These are phyloP conservation scores for Nephrotoma flavescens DNA, from an alignment of 2,888 invertebrate species.

Conservation along the genomic window DNA sequence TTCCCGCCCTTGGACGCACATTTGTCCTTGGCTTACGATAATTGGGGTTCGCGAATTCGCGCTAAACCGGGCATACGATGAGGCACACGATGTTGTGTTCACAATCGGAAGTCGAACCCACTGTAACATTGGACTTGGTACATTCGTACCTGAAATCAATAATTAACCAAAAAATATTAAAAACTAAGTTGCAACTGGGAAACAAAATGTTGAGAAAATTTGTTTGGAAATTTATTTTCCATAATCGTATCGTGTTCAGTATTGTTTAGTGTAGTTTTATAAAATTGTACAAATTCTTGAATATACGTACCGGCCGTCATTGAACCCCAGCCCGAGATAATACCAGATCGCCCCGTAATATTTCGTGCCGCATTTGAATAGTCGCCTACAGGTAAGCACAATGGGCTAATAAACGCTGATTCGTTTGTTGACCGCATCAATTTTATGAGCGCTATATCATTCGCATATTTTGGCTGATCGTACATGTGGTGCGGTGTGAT, in stretches of 20 bases:
- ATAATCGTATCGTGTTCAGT: neutral
- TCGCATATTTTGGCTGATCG: constrained; percentile 32
- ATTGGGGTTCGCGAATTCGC: constrained; percentile 31
- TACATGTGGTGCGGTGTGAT: constrained; percentile 38
- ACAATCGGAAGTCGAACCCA: constrained; percentile 33
- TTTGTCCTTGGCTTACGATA: constrained; percentile 26
- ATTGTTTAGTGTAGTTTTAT: neutral
- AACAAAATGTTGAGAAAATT: neutral
- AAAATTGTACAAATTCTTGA: neutral
- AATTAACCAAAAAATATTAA: neutral
- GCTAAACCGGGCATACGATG: constrained; percentile 28
- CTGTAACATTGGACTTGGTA: constrained; percentile 25
- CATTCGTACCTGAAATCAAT: constrained; percentile 8
- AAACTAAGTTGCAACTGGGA: neutral
- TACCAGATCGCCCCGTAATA: constrained; percentile 35
- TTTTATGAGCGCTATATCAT: constrained; percentile 43
- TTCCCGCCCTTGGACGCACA: constrained; percentile 30
- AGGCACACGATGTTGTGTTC: constrained; percentile 27
- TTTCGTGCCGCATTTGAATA: constrained; percentile 20
- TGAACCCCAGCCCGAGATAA: constrained; percentile 63
- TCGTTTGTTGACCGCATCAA: constrained; percentile 29
- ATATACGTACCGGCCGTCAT: constrained; percentile 39
- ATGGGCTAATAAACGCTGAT: constrained; percentile 26
- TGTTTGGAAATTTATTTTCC: neutral
- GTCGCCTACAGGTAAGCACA: constrained; percentile 35